A percentile compares a stretch with the other conserved stretches of the same genome.
phyloP scores from a whole-genome alignment of 2,888 invertebrate species.

The Amblyjoppa proteus region DNA sequence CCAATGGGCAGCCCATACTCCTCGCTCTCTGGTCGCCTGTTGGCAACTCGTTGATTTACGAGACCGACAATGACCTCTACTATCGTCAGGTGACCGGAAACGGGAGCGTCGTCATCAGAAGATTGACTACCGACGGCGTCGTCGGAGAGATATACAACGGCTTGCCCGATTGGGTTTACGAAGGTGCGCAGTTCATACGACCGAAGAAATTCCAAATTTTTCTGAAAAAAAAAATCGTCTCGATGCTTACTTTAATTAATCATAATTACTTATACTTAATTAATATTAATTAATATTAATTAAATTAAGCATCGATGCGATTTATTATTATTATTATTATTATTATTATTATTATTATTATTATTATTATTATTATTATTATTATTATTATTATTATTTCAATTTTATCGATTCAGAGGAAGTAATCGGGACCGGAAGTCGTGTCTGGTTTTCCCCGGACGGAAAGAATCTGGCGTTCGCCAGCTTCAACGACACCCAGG shows the following conservation, averaged over 20 bases:
- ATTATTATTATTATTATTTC: not conserved
- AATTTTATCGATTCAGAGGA: constrained; percentile 88
- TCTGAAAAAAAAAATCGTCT: not conserved
- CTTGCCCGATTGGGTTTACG: constrained; percentile 97
- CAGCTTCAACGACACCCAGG: constrained; percentile 90
- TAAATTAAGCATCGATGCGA: constrained; percentile 15
- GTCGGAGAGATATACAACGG: constrained; percentile 92
- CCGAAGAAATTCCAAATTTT: not conserved
- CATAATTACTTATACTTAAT: too few relatives aligned
- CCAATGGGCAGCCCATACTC: constrained; percentile 87
- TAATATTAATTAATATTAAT: too few relatives aligned
- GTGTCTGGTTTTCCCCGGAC: constrained; percentile 92
- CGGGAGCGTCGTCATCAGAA: constrained; percentile 75
- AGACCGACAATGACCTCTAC: constrained; percentile 90
- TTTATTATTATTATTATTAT: constrained; percentile 37
- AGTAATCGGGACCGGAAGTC: constrained; percentile 89
- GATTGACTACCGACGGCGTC: constrained; percentile 88
- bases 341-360: not conserved
- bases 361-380: too few relatives aligned
- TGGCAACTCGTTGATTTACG: constrained; percentile 87
- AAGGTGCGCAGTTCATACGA: constrained; percentile 87
- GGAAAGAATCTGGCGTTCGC: constrained; percentile 90
- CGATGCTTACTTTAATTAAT: too few relatives aligned
- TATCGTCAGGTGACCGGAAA: constrained; percentile 83
- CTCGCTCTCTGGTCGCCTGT: constrained; percentile 88